Percentiles rank a stretch among this genome's conserved stretches.
Conservation (phyloP, 92 coral and sea anemone genomes). For the Palythoa caribaeorum region DNA sequence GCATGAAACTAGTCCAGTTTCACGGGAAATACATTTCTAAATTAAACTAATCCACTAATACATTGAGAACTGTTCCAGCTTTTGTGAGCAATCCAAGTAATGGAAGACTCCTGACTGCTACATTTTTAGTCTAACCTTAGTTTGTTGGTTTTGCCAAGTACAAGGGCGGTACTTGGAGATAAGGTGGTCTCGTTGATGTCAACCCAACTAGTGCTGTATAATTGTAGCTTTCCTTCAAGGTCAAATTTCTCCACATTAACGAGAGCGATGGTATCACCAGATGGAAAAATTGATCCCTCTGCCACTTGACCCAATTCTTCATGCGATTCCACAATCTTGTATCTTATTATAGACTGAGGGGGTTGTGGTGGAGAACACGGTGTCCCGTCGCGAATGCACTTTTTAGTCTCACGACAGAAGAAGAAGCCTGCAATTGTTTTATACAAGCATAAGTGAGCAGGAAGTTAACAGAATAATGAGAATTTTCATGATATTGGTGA, state of each 20-base stretch:
- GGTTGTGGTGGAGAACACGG: slow-evolving; percentile 17
- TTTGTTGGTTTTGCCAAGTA: slow-evolving; percentile 21
- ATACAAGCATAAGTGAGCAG: not conserved
- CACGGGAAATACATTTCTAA: no score
- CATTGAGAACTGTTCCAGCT: no score
- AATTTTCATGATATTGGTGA: no score
- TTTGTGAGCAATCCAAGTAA: no score
- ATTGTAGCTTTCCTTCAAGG: slow-evolving; percentile 19
- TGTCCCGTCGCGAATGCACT: not conserved
- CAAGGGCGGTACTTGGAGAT: not conserved
- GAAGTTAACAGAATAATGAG: no score
- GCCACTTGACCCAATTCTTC: slow-evolving; percentile 5
- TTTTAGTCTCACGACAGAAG: slow-evolving; percentile 2
- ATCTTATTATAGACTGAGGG: not conserved
- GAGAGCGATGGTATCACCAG: slow-evolving; percentile 21
- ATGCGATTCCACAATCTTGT: slow-evolving; percentile 5
- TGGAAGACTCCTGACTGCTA: not conserved
- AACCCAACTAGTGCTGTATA: not conserved
- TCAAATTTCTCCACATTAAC: slow-evolving; percentile 6
- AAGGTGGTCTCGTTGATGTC: not conserved
- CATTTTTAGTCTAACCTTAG: slow-evolving; percentile 10
- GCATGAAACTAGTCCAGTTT: no score
- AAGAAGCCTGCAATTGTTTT: not conserved
- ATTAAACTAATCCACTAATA: no score
- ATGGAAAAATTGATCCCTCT: not conserved